Percentiles rank a stretch among this genome's conserved stretches.
phyloP scores from a whole-genome alignment of 2,113 vertebrate genomes.

The Mystacornis crossleyi region DNA sequence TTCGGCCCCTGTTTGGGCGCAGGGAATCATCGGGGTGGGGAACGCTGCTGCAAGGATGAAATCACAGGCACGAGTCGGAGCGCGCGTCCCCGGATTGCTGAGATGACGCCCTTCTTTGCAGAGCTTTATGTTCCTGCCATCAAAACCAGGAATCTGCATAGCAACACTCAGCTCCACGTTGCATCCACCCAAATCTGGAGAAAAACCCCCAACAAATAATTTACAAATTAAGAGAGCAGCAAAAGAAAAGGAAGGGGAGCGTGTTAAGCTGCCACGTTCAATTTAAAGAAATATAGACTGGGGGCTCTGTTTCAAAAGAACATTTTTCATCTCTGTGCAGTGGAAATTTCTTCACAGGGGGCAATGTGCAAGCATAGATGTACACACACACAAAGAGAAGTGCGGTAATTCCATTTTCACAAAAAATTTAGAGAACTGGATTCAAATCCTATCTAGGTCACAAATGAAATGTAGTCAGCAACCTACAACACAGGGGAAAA shows the following conservation, averaged over 20 bases:
- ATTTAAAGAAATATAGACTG: not conserved
- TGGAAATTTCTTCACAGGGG: not conserved
- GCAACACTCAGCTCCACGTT: not conserved
- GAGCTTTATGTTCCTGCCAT: not conserved
- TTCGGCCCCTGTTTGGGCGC: not conserved
- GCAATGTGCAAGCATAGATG: not conserved
- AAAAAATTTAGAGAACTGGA: not conserved
- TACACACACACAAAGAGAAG: not conserved
- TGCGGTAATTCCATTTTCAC: not conserved
- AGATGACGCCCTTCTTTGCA: not conserved
- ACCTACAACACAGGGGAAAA: not conserved
- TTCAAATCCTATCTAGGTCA: conserved; percentile 30
- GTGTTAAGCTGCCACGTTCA: not conserved
- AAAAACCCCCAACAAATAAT: not conserved
- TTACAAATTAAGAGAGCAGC: not conserved
- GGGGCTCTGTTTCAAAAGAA: not conserved
- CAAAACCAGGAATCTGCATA: conserved; percentile 19
- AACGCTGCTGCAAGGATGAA: not conserved
- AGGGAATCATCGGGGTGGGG: fast-evolving
- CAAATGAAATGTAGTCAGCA: not conserved
- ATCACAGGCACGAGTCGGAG: not conserved
- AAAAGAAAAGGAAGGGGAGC: not conserved
- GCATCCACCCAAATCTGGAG: not conserved
- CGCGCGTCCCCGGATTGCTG: not conserved
- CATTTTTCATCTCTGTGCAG: not conserved